Percentiles rank a stretch among this genome's conserved stretches.
phyloP scores from a whole-genome alignment of 92 coral and sea anemone genomes.

The Montipora capitata region DNA sequence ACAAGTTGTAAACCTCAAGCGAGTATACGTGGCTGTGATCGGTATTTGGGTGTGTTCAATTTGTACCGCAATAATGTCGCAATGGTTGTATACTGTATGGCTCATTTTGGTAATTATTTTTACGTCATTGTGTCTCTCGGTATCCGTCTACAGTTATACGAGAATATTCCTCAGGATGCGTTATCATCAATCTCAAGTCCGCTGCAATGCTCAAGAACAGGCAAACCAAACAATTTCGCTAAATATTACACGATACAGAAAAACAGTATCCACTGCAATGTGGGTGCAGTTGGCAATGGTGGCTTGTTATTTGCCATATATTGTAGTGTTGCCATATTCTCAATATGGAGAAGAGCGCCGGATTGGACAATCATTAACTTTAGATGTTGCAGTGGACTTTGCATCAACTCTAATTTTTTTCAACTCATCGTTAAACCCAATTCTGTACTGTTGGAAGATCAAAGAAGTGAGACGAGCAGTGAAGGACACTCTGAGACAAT shows the following conservation, averaged over 20 bases:
- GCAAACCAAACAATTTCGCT: not conserved
- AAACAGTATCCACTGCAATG: not conserved
- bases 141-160: not conserved
- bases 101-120: not conserved
- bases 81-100: not conserved
- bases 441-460: conserved; percentile 40
- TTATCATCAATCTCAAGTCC: not conserved
- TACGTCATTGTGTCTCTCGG: not conserved
- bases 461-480: not conserved
- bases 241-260: not conserved
- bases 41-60: not conserved
- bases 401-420: not conserved
- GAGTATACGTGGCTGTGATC: not conserved
- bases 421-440: conserved; percentile 20
- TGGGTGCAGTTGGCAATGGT: not conserved
- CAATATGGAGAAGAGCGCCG: not conserved
- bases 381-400: not conserved
- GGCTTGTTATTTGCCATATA: not conserved
- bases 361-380: not conserved
- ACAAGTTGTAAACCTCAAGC: not conserved
- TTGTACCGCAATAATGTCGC: not conserved
- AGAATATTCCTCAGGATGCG: not conserved
- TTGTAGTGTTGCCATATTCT: not conserved
- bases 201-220: not conserved
- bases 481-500: not conserved